Base-by-base conservation (phyloP, 2,113 vertebrate species). In the Copsychus sechellarum region DNA sequence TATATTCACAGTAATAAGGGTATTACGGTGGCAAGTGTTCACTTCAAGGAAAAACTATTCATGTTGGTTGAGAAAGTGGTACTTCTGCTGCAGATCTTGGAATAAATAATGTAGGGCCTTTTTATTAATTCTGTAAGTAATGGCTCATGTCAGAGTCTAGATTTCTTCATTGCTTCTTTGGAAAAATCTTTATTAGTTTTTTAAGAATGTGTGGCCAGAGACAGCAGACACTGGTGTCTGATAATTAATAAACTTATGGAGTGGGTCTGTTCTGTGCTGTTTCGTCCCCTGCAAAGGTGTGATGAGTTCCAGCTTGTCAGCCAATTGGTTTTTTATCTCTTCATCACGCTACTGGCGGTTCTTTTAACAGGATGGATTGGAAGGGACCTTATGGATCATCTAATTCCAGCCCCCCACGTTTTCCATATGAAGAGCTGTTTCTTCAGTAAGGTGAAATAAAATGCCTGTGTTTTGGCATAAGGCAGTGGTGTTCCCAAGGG, bases 91-190 rank as follows among this genome's bases (percentile, higher is more conserved):
- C 79, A 92, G 91, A 92, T 40, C 34, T 92, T 77, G 45, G 21
- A 81, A 96, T 95, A 92, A 95, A 92, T 74, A 92, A 90, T 61
- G 45, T 61, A 92, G 62, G 29, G 15, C 14, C 42, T 90, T 82
- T 91, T 91, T 94, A 91, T 94, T 88, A 93, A 88, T 33, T 69
- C 60, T 86, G 15, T 96, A 83, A 90, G 85, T 97, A 97, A 97
- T 97, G 96, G 76, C 60, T 81, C 26, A 25, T 95, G 95, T 93
- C 95, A 94, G 77, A 92, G 79, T 83, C 89, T 66, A 89, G 90
- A 92, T 81, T 95, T 93, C 90, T 81, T 95, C 95, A 62, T 97
- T 93, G 84, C 64, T 43, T 6, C 57, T 94, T 96, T 89, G 58
- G 23, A 66, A 77, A 95, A 88, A 72, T 29, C 45, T 83, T 85